Conservation (phyloP, 2,797 vertebrate species). For the Takifugu rubripes region DNA sequence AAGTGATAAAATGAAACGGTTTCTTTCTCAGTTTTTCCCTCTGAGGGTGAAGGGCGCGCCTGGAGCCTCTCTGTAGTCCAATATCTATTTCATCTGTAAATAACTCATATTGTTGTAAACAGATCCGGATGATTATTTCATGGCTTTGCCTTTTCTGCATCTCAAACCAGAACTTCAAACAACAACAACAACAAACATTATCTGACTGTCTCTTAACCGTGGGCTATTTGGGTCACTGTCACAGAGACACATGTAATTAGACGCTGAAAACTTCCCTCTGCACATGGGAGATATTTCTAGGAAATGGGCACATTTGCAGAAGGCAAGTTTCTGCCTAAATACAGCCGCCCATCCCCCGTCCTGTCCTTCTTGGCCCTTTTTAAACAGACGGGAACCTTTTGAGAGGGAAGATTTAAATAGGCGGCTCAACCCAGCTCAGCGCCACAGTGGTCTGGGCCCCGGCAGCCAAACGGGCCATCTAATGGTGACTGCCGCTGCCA, state of each 20-base stretch:
- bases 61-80: no score
- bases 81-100: no score
- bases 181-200: slow-evolving; percentile 48
- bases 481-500: slow-evolving; percentile 61
- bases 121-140: slow-evolving; percentile 1
- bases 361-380: slow-evolving; percentile 44
- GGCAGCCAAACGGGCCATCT: slow-evolving; percentile 45
- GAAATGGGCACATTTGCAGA: slow-evolving; percentile 68
- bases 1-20: neutral
- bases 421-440: slow-evolving; percentile 48
- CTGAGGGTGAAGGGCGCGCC: no score
- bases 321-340: slow-evolving; percentile 78
- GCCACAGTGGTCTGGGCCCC: slow-evolving; percentile 60
- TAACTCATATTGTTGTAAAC: neutral
- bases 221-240: slow-evolving; percentile 68
- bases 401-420: slow-evolving; percentile 63
- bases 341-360: slow-evolving; percentile 45
- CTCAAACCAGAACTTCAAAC: slow-evolving; percentile 22
- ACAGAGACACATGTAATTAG: slow-evolving; percentile 69
- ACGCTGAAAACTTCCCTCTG: slow-evolving; percentile 66
- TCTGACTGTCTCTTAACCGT: slow-evolving; percentile 40
- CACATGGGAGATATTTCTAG: slow-evolving; percentile 64
- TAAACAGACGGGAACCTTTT: slow-evolving; percentile 62
- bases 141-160: neutral
- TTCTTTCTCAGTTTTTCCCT: neutral